Conservation (phyloP, 2,888 invertebrate species). For the Aricia artaxerxes region DNA sequence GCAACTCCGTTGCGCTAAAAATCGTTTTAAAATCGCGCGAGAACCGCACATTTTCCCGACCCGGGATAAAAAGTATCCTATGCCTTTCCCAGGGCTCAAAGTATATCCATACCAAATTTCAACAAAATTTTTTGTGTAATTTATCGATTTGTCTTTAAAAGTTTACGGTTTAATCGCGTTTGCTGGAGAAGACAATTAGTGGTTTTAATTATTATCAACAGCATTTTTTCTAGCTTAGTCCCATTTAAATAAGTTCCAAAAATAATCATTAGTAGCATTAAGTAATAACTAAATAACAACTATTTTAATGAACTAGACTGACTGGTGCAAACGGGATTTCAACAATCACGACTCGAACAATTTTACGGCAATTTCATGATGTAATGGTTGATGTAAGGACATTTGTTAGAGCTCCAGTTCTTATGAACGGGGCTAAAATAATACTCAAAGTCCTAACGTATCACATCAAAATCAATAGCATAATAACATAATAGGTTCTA, state of each 20-base stretch:
- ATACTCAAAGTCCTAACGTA: not conserved
- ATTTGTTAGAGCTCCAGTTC: not conserved
- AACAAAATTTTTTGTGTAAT: not conserved
- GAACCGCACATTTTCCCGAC: too few species aligned
- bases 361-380: conserved; percentile 4
- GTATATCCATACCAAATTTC: too few species aligned
- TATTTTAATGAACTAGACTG: not conserved
- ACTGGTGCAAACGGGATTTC: not conserved
- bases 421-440: not conserved
- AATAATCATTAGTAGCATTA: too few species aligned
- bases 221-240: too few species aligned
- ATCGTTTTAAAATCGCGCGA: too few species aligned
- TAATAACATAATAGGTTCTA: not conserved
- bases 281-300: not conserved
- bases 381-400: not conserved
- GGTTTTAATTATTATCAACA: not conserved
- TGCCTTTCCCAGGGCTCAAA: too few species aligned
- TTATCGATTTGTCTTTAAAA: not conserved
- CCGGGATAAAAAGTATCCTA: too few species aligned
- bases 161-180: not conserved
- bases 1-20: too few species aligned
- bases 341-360: not conserved
- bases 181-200: not conserved
- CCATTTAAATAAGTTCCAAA: too few species aligned
- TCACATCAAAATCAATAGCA: not conserved